These are phyloP conservation scores for Oegoconia quadripuncta DNA, from an alignment of 2,888 invertebrate species.

Conservation along the genomic window DNA sequence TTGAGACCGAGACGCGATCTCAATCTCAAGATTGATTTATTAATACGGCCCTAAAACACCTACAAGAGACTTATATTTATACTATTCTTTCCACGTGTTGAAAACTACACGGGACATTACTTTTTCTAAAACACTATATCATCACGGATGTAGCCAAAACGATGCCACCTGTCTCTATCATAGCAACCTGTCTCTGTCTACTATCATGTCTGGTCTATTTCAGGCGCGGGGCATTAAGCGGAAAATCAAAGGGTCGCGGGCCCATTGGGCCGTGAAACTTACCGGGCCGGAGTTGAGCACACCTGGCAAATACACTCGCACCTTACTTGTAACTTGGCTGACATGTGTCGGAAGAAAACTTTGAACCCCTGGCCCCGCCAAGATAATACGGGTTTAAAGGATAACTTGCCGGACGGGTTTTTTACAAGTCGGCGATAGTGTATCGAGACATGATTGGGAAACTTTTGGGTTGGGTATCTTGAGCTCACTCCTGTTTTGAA, in stretches of 20 bases:
- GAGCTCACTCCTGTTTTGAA: too few species aligned
- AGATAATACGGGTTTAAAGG: too few species aligned
- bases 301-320: constrained; percentile 25
- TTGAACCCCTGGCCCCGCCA: not conserved
- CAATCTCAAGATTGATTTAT: too few species aligned
- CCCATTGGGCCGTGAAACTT: constrained; percentile 27
- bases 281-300: constrained; percentile 25
- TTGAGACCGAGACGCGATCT: too few species aligned
- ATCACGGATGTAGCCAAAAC: not conserved
- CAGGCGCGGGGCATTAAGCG: constrained; percentile 32
- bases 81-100: too few species aligned
- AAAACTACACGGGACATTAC: too few species aligned
- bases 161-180: constrained; percentile 15
- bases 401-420: not conserved
- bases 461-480: not conserved
- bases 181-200: constrained; percentile 23
- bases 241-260: constrained; percentile 39
- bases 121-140: too few species aligned
- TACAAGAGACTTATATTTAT: too few species aligned
- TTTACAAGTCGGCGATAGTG: not conserved
- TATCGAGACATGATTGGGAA: not conserved
- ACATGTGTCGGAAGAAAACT: constrained; percentile 19
- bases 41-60: too few species aligned
- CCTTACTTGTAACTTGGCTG: constrained; percentile 19
- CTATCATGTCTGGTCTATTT: constrained; percentile 36